Base-by-base conservation (phyloP, 2,888 invertebrate species). In the Leuctra nigra region DNA sequence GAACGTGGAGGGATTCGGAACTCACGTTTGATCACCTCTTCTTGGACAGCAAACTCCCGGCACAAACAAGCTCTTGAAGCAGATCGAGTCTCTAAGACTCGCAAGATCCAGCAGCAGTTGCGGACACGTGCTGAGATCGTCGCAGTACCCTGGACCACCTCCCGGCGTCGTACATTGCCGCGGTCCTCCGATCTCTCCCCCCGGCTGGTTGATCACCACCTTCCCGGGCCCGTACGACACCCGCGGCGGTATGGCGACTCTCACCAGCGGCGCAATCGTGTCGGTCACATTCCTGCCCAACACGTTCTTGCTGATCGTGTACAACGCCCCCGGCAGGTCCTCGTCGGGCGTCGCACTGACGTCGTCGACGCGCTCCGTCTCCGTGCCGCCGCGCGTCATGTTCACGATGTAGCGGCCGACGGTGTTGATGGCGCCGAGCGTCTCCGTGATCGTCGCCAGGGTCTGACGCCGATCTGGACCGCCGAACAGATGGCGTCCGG, bases 1-100 rank as follows among this genome's bases (percentile, higher is more conserved):
- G n/a, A n/a, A n/a, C n/a, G n/a, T n/a, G n/a, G n/a, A n/a, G n/a
- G n/a, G n/a, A n/a, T n/a, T n/a, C n/a, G n/a, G n/a, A 29, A 29
- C 29, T 29, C 11, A 29, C 53, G 39, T 14, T 41, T n/a, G 20
- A 71, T 67, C n/a, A 72, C 68, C 2, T 74, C 67, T 0, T 68
- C 74, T 64, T 0, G 93, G 93, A 70, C 94, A 94, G 68, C 94
- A 94, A 1, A 94, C 93, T 1, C 94, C 94, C 1, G 94, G 94
- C 1, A 91, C 88, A 66, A 93, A 92, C 1, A 93, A 76, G 61
- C 88, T 90, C 73, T 93, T 92, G 68, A 94, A 94, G 67, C 94
- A 94, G 9, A 94, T 75, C 0, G 92, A 92, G 67, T 91, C 90
- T 25, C 93, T 75, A 16, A 94, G 75, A 68, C 85, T 87, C 13